Evolutionary conservation across 2,888 invertebrate species (phyloP), one percentile per base, ranked within the genome.

Genomic region (Helicoverpa assulta): DNA sequence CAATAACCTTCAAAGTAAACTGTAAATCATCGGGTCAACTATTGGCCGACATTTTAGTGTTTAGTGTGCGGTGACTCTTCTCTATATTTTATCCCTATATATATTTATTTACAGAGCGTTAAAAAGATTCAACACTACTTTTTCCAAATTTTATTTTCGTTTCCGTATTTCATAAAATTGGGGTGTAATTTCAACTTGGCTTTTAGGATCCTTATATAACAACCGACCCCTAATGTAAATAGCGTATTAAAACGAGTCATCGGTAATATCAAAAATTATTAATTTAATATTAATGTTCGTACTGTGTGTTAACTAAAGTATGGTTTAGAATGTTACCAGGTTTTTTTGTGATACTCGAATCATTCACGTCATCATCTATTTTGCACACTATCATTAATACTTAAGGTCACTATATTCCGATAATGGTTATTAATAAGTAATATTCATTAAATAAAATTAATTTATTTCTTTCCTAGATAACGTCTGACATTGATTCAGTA

Each of bases 381-480:
- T 40, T 10, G 14, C 12, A 40, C 33, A 33, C 33, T 33, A 14
- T 40, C 12, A 40, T 40, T 40, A 40, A 40, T 14, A 40, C 14
- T 4, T 40, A 40, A 40, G 3, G 12, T 14, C 10, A 40, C 14
- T 8, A 7, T 10, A 40, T 40, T 14, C 2, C 14, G 40, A 40
- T 40, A 40, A 40, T 40, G 10, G 14, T 50, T 18, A 54, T n/a
- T 26, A 14, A 53, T 14, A 26, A 53, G 14, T 21, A 53, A 7
- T 14, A 53, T 26, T 53, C 21, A 26, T 26, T 14, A 16, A 53
- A 55, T 56, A 67, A 73, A 80, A 59, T 62, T 51, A 7, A 69
- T 60, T 70, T 72, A 73, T 89, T 88, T 89, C 71, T 89, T 89
- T 83, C 85, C 19, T 91, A 91, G 72, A 68, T 65, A 54, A 55